phyloP scores from a whole-genome alignment of 1,140 invertebrate species.

The Ceratosolen fusciceps region DNA sequence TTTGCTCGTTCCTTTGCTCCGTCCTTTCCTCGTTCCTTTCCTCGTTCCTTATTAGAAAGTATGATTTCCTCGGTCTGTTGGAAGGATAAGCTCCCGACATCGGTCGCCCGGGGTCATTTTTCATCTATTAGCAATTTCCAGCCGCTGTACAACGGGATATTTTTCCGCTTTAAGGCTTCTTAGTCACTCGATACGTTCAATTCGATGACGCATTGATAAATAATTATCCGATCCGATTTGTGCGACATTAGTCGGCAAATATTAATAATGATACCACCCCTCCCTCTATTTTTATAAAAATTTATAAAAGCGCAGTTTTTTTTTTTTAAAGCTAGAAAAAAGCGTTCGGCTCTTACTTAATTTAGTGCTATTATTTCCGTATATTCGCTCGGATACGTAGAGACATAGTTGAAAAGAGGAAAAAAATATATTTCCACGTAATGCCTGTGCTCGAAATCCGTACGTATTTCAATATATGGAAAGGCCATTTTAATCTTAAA shows the following conservation, averaged over 20 bases:
- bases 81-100: neutral
- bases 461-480: neutral
- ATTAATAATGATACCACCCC: too few species aligned
- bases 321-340: too few species aligned
- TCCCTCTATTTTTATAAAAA: too few species aligned
- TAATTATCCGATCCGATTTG: neutral
- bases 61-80: conserved; percentile 24
- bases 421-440: neutral
- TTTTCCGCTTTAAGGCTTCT: conserved; percentile 29
- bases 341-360: too few species aligned
- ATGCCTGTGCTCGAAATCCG: neutral
- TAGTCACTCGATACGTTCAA: neutral
- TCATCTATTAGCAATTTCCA: conserved; percentile 32
- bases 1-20: neutral
- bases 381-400: too few species aligned
- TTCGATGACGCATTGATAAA: conserved; percentile 11
- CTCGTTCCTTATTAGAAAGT: conserved; percentile 38
- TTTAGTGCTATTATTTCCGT: too few species aligned
- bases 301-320: too few species aligned
- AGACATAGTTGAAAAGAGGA: too few species aligned
- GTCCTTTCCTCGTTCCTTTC: neutral
- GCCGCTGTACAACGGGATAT: conserved; percentile 12
- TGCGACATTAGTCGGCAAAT: too few species aligned
- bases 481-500: neutral
- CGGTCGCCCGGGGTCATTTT: conserved; percentile 32